Percentiles rank a stretch among this genome's conserved stretches.
Evolutionary conservation across 2,797 vertebrate genomes (phyloP).

Genomic region (Sternarchorhynchus goeldii): DNA sequence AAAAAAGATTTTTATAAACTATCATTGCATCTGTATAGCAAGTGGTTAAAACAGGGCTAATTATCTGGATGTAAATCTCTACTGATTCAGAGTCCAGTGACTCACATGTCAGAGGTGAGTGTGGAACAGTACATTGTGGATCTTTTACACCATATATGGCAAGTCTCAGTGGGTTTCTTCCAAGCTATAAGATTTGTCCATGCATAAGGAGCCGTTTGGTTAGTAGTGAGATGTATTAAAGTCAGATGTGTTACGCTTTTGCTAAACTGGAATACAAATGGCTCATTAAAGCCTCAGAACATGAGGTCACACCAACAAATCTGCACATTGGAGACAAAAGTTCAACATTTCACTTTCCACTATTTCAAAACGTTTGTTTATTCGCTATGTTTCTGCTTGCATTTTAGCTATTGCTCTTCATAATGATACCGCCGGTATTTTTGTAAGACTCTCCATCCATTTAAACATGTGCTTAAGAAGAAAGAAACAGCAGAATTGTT

Average conservation of each 20-base stretch:
- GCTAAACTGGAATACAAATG: not conserved
- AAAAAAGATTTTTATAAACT: not conserved
- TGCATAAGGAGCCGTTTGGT: not conserved
- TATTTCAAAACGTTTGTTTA: not conserved
- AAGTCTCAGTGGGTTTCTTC: not conserved
- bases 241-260: not conserved
- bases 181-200: not conserved
- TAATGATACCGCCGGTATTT: not conserved
- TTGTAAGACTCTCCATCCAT: not conserved
- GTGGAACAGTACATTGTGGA: not conserved
- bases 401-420: not conserved
- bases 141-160: not conserved
- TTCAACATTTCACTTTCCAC: constrained; percentile 33
- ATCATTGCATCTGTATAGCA: not conserved
- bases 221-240: not conserved
- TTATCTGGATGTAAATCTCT: not conserved
- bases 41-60: not conserved
- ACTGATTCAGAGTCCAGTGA: not conserved
- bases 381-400: not conserved
- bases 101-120: not conserved
- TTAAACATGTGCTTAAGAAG: not conserved
- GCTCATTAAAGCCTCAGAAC: not conserved
- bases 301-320: not conserved
- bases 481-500: not conserved
- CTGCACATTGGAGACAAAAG: constrained; percentile 35